These are phyloP conservation scores for Nysson spinosus DNA, from an alignment of 2,888 invertebrate species.

Conservation along the genomic window DNA sequence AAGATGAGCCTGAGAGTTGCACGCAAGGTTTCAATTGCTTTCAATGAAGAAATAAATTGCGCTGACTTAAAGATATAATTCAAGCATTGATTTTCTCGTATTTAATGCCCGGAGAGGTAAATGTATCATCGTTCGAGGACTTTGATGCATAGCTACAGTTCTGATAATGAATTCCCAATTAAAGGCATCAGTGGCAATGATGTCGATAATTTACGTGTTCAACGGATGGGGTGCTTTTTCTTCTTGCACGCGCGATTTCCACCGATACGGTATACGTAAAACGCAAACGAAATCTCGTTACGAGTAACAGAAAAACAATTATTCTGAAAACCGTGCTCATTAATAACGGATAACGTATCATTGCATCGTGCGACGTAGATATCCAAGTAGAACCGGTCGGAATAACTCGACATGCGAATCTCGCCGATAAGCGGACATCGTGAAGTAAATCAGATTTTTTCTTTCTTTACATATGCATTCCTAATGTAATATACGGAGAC, in stretches of 20 bases:
- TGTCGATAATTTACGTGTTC: constrained; percentile 41
- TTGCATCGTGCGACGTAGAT: constrained; percentile 54
- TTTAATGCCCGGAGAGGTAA: constrained; percentile 16
- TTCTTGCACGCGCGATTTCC: constrained; percentile 11
- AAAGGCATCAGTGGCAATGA: constrained; percentile 12
- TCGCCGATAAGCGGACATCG: constrained; percentile 49
- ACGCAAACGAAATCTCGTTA: constrained; percentile 48
- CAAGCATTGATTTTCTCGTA: neutral
- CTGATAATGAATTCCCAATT: constrained; percentile 41
- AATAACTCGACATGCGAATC: constrained; percentile 55
- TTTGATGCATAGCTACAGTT: constrained; percentile 1
- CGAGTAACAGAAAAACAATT: constrained; percentile 47
- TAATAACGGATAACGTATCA: constrained; percentile 58
- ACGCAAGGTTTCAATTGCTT: no score
- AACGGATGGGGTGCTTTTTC: constrained; percentile 6
- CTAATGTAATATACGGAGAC: constrained; percentile 46
- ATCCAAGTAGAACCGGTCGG: constrained; percentile 53
- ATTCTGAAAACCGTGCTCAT: constrained; percentile 57
- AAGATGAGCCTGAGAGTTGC: no score
- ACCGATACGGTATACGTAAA: constrained; percentile 1
- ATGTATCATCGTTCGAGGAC: constrained; percentile 19
- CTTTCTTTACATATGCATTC: constrained; percentile 27
- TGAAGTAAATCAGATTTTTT: constrained; percentile 53
- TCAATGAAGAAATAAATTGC: no score
- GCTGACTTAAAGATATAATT: neutral